Percentiles rank a stretch among this genome's conserved stretches.
Evolutionary conservation across 2,797 vertebrate species (phyloP).

Genomic region (Cynodonichthys magdalenae): DNA sequence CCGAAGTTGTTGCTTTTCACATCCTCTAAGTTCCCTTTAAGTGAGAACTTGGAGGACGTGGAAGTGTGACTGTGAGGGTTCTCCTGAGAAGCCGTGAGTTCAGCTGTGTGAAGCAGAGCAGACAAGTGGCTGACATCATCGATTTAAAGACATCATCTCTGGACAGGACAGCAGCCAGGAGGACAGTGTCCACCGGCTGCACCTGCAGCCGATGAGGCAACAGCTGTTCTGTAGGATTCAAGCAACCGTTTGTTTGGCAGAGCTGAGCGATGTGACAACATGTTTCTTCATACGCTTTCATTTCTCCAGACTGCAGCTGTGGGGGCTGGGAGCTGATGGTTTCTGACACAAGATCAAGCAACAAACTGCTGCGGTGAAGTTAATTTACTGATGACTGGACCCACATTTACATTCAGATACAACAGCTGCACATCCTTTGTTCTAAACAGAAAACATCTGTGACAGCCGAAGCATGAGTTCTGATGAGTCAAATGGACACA

Average conservation of each 20-base stretch:
- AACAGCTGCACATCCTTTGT: conserved; percentile 26
- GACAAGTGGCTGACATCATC: conserved; percentile 82
- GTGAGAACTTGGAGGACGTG: conserved; percentile 84
- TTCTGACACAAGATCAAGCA: conserved; percentile 35
- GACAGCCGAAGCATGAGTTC: conserved; percentile 9
- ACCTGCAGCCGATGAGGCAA: conserved; percentile 73
- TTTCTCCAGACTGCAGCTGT: conserved; percentile 13
- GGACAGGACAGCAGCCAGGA: conserved; percentile 82
- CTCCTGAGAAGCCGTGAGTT: conserved; percentile 78
- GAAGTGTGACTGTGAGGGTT: conserved; percentile 81
- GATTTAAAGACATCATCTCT: conserved; percentile 75
- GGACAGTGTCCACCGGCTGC: conserved; percentile 83
- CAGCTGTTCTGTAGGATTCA: conserved; percentile 34
- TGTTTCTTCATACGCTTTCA: conserved; percentile 5
- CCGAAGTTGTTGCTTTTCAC: conserved; percentile 35
- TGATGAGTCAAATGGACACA: too few species aligned
- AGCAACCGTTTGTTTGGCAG: conserved; percentile 11
- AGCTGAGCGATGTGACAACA: conserved; percentile 12
- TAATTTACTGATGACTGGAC: conserved; percentile 29
- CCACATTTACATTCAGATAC: conserved; percentile 25
- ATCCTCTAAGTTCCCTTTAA: conserved; percentile 56
- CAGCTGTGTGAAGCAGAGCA: conserved; percentile 78
- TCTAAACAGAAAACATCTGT: conserved; percentile 38
- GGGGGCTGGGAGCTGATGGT: conserved; percentile 6
- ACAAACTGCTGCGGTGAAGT: conserved; percentile 24